Conservation (phyloP, 1,140 invertebrate species). For the Bombus balteatus region DNA sequence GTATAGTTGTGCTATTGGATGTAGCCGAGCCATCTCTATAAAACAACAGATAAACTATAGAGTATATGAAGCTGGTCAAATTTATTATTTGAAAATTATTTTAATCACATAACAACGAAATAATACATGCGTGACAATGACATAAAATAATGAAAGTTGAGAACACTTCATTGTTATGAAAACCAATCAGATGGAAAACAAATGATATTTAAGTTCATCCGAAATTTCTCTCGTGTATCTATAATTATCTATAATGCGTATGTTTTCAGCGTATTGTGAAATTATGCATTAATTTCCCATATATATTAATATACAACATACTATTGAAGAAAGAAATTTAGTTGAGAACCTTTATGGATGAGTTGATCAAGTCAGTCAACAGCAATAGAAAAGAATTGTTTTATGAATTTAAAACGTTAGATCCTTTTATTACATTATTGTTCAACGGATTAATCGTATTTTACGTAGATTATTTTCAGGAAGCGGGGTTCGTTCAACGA, state of each 20-base stretch:
- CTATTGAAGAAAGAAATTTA: neutral
- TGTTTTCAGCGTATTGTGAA: neutral
- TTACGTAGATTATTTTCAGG: neutral
- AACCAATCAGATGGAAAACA: slow-evolving; percentile 1
- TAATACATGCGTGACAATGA: neutral
- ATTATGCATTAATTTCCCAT: neutral
- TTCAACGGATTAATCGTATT: neutral
- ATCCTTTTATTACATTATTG: neutral
- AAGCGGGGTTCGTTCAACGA: neutral
- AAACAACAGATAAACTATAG: slow-evolving; percentile 21
- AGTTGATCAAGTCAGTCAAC: slow-evolving; percentile 52
- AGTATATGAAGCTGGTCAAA: neutral
- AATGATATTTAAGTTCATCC: neutral
- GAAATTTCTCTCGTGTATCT: neutral
- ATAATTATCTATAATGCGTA: neutral
- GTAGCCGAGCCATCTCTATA: slow-evolving; percentile 75
- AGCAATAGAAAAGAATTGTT: slow-evolving; percentile 3
- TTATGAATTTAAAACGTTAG: neutral
- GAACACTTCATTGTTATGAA: slow-evolving; percentile 18
- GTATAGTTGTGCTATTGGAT: slow-evolving; percentile 71
- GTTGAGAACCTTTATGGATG: slow-evolving; percentile 54
- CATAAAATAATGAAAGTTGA: slow-evolving; percentile 3
- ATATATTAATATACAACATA: neutral
- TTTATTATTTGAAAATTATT: neutral
- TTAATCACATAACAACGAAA: neutral